Evolutionary conservation across 2,797 vertebrate genomes (phyloP), one percentile per base, ranked within the genome.

Genomic region (Acrossocheilus fasciatus): DNA sequence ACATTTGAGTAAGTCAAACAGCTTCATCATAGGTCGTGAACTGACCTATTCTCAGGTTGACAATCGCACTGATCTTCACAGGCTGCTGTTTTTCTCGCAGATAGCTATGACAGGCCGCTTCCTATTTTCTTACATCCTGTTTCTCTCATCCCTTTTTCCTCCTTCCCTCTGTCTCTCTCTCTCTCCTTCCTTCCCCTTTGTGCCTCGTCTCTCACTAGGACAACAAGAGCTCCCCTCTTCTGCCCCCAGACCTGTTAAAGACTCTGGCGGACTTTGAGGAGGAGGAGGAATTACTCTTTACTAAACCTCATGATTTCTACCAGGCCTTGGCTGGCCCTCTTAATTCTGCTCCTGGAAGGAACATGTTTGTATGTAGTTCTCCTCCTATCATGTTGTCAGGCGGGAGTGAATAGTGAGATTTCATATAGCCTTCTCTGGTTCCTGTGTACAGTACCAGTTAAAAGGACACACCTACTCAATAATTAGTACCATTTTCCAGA

Each of bases 201-300:
- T 96, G 92, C 93, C 94, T 95, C 90, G 74, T 96, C 94, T 96
- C 95, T 96, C 94, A 90, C 83, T 95, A 99, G 98, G 98, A 98
- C 96, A 96, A 96, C 97, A 98, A 98, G 96, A 96, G 96, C 96
- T 98, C 97, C 94, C 97, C 98, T 97, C 97, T 99, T 95, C 98
- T 99, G 92, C 98, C 98, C 96, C 98, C 98, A 95, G 98, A 99
- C 97, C 97, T 99, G 97, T 97, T 99, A 97, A 98, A 99, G 96
- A 97, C 97, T 97, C 97, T 99, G 95, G 97, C 97, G 95, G 97
- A 98, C 94, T 97, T 99, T 96, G 98, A 99, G 97, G 98, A 98
- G 94, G 98, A 99, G 96, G 98, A 99, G 96, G 98, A 98, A 96
- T 97, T 98, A 92, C 94, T 97, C 95, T 99, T 99, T 96, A 95